Base-by-base conservation (phyloP, 2,888 invertebrate species). In the Mesorhabditis belari region DNA sequence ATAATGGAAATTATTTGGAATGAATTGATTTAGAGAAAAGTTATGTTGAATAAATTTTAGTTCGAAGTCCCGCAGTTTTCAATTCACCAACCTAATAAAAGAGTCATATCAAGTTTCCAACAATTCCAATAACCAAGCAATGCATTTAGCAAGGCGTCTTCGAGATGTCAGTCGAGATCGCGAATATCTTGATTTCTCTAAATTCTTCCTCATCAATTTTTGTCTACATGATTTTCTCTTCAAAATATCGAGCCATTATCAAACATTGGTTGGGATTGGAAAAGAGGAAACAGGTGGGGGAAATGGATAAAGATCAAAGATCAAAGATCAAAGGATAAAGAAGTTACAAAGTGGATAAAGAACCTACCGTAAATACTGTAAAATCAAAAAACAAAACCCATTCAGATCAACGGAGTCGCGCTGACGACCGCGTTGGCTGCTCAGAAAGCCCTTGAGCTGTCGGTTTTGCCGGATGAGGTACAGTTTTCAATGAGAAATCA, bases 201-300 rank as follows among this genome's bases (percentile, higher is more conserved):
- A 80, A 80, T 62, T 80, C 79, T 3, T 74, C 77, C 6, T 70
- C 73, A 9, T 80, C 79, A 17, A 76, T 76, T 60, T 71, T 80
- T 62, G 74, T 80, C 49, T 80, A 80, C 54, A 57, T 77, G 50
- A 70, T 77, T 29, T 80, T 80, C 66, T 73, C 74, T 49, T 68
- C 71, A 9, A 80, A 80, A 55, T 80, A 77, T 57, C 63, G 80
- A 50, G 59, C 67, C 12, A 76, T 80, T n/a, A 70, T 80, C 60
- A 76, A 72, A 61, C 71, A 75, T 56, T 71, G 77, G 70, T 57
- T 80, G 50, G 76, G 79, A n/a, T 57, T 80, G 19, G 71, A 71
- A 49, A 66, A 73, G 60, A 51, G 73, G 28, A 65, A 62, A 53
- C 64, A 66, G 60, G 74, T 72, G 35, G 35, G 52, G 52, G 52